Percentiles rank a stretch among this genome's conserved stretches.
phyloP scores from a whole-genome alignment of 1,140 invertebrate species.

The Zaprionus inermis region DNA sequence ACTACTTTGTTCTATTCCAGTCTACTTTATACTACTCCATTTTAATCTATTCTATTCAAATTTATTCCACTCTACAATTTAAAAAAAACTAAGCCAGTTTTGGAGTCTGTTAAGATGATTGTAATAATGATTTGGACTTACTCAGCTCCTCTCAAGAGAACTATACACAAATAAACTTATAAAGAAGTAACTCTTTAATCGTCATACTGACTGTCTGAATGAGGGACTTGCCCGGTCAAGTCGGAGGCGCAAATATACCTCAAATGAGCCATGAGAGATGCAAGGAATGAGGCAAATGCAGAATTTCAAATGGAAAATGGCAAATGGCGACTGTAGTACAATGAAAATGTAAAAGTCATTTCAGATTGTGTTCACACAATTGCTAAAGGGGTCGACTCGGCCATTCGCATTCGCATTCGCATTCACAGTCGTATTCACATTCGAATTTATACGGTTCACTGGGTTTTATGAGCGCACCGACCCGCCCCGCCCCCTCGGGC shows the following conservation, averaged over 20 bases:
- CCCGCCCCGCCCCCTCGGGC: neutral
- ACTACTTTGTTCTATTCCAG: no score
- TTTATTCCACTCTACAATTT: no score
- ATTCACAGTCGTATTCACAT: conserved; percentile 25
- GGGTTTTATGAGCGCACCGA: conserved; percentile 18
- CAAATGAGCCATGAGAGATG: conserved; percentile 64
- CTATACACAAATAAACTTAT: neutral
- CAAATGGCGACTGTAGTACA: conserved; percentile 35
- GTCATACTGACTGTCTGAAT: neutral
- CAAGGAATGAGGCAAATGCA: conserved; percentile 42
- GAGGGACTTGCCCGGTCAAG: conserved; percentile 15
- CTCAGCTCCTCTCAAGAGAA: neutral
- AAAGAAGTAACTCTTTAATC: neutral
- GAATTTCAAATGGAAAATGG: conserved; percentile 50
- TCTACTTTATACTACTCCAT: no score
- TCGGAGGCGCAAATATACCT: conserved; percentile 55
- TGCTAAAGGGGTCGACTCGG: conserved; percentile 36
- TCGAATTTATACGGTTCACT: conserved; percentile 33
- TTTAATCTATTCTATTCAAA: no score
- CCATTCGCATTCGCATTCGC: conserved; percentile 27
- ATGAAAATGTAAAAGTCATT: conserved; percentile 67
- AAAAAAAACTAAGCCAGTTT: no score
- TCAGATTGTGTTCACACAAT: conserved; percentile 59
- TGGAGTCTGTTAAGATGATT: neutral
- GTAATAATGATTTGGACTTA: neutral